These are phyloP conservation scores for Spilarctia lutea DNA, from an alignment of 2,888 invertebrate species.

Conservation along the genomic window DNA sequence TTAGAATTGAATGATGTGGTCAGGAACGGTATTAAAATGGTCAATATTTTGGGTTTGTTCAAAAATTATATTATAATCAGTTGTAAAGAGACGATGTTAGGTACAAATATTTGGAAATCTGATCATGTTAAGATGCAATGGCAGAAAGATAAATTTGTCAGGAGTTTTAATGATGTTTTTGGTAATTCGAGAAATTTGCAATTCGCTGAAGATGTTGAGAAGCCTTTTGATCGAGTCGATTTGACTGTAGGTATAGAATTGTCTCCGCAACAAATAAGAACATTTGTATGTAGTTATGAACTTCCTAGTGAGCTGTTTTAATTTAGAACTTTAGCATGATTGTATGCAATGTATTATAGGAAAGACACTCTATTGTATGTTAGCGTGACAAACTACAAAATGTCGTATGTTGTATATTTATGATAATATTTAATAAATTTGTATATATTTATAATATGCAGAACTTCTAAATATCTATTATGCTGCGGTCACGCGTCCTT, in stretches of 20 bases:
- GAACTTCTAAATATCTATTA: too few species aligned
- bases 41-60: conserved; percentile 87
- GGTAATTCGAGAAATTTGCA: conserved; percentile 45
- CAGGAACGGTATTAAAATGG: conserved; percentile 82
- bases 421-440: too few species aligned
- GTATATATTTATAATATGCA: too few species aligned
- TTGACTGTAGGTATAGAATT: conserved; percentile 78
- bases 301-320: background rate
- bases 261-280: conserved; percentile 91
- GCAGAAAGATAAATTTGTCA: conserved; percentile 68
- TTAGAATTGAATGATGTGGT: conserved; percentile 88
- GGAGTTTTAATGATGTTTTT: conserved; percentile 64
- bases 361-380: too few species aligned
- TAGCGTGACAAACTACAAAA: too few species aligned
- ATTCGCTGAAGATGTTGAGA: conserved; percentile 43
- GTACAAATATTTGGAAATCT: conserved; percentile 88
- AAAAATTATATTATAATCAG: conserved; percentile 80
- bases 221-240: conserved; percentile 39
- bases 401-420: too few species aligned
- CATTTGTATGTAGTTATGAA: conserved; percentile 83
- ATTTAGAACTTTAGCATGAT: background rate
- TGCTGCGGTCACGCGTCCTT: too few species aligned
- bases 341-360: background rate
- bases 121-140: conserved; percentile 85
- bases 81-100: conserved; percentile 89